Evolutionary conservation across 1,140 invertebrate species (phyloP), one percentile per base, ranked within the genome.

Genomic region (Branchinecta lindahli): DNA sequence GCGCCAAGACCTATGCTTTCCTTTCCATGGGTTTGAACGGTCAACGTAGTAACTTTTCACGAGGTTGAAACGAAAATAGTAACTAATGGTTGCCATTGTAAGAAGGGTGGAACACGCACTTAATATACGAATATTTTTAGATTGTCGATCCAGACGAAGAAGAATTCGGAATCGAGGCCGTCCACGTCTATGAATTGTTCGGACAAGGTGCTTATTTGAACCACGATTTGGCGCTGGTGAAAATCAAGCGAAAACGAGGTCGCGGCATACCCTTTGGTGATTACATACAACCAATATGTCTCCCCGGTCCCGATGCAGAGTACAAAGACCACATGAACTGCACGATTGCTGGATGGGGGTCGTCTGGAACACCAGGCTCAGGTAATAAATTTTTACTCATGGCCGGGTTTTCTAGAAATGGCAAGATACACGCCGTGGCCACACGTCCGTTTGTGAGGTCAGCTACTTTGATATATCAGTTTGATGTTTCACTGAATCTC

Each of bases 331-430:
- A 85, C 61, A 78, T 84, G 21, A 88, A 87, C 72, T 90, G 88
- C 75, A 86, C 86, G 10, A 87, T 91, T 68, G 88, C 88, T 66
- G 90, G 90, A 70, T 92, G 89, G 83, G 89, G 89, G 0, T 86
- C 85, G 44, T 83, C 84, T 7, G 81, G 85, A 68, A 81, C 80
- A 68, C 83, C 83, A 66, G 81, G 81, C 68, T 82, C 83, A 65
- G 83, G 85, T 86, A 77, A 78, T 46, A 15, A 66, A 61, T 33
- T 20, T 74, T n/a, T n/a, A n/a, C n/a, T n/a, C n/a, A n/a, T n/a
- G n/a, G n/a, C n/a, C n/a, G n/a, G n/a, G n/a, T n/a, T n/a, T n/a
- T n/a, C n/a, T n/a, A n/a, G n/a, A n/a, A 3, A 5, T 33, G 5
- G 33, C 33, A 33, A 33, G 33, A 5, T 33, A 33, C 33, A 33